Conservation (phyloP, 1,140 invertebrate genomes). For the Musca domestica region DNA sequence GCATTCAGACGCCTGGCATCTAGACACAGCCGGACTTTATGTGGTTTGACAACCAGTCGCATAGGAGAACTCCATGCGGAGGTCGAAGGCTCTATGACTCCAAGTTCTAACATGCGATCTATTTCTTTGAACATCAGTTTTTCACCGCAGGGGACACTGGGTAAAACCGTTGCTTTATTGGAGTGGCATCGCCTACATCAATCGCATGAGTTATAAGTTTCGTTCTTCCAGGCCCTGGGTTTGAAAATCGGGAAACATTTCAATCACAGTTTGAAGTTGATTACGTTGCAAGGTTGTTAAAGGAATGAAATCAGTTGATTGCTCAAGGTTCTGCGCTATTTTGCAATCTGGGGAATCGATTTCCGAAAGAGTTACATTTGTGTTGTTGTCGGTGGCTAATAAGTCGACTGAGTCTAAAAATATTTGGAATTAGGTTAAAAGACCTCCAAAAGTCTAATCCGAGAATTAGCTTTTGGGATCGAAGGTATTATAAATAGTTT, state of each 20-base stretch:
- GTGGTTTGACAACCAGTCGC: constrained; percentile 31
- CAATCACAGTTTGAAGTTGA: not conserved
- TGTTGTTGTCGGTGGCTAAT: too few relatives aligned
- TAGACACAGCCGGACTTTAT: constrained; percentile 27
- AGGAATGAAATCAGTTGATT: too few relatives aligned
- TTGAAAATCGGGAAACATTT: not conserved
- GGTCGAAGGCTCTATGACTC: too few relatives aligned
- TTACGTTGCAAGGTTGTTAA: not conserved
- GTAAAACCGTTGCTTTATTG: constrained; percentile 25
- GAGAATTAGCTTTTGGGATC: constrained; percentile 16
- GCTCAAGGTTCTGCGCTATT: too few relatives aligned
- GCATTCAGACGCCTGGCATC: constrained; percentile 44
- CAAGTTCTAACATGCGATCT: constrained; percentile 29
- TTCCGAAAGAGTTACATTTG: not conserved
- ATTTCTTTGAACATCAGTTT: not conserved
- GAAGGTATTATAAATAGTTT: constrained; percentile 13
- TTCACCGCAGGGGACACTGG: too few relatives aligned
- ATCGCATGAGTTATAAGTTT: not conserved
- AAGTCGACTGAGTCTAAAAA: too few relatives aligned
- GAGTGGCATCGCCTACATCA: not conserved
- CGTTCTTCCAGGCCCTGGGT: too few relatives aligned
- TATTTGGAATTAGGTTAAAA: not conserved
- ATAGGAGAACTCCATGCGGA: constrained; percentile 26
- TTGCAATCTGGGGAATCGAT: not conserved
- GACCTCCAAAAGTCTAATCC: constrained; percentile 22